These are phyloP conservation scores for Eugnorisma glareosa DNA, from an alignment of 2,888 invertebrate species.

Conservation along the genomic window DNA sequence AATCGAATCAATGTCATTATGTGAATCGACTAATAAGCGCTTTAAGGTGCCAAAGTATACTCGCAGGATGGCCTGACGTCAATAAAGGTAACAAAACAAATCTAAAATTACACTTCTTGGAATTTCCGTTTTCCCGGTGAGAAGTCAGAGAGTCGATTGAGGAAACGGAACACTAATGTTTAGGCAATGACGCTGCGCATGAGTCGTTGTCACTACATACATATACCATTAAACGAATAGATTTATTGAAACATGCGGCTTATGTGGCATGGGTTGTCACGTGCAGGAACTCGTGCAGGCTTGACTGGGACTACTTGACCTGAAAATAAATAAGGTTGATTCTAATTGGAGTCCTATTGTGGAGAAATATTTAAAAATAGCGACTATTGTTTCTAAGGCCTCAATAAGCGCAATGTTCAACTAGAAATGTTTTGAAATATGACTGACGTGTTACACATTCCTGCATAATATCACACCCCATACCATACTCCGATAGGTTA, in stretches of 20 bases:
- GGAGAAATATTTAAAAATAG: neutral
- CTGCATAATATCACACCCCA: neutral
- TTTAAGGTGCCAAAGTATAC: neutral
- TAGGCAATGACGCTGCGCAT: conserved; percentile 30
- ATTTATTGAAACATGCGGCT: conserved; percentile 47
- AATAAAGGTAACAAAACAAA: conserved; percentile 24
- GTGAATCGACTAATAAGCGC: neutral
- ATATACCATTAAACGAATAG: conserved; percentile 20
- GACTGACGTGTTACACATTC: neutral
- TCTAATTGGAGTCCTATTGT: neutral
- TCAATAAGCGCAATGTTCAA: neutral
- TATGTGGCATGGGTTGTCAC: neutral
- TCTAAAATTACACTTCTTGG: conserved; percentile 23
- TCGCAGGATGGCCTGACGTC: neutral
- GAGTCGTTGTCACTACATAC: conserved; percentile 18
- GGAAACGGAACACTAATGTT: conserved; percentile 39
- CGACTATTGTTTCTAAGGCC: neutral
- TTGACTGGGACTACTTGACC: conserved; percentile 18
- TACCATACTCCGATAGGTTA: too few relatives aligned
- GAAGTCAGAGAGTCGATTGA: conserved; percentile 1
- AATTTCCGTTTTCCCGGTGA: conserved; percentile 28
- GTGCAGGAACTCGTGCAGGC: conserved; percentile 10
- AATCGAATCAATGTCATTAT: neutral
- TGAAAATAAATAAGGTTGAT: neutral
- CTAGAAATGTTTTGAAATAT: neutral